Conservation (phyloP, 2,888 invertebrate genomes). For the Lasioglossum vierecki region DNA sequence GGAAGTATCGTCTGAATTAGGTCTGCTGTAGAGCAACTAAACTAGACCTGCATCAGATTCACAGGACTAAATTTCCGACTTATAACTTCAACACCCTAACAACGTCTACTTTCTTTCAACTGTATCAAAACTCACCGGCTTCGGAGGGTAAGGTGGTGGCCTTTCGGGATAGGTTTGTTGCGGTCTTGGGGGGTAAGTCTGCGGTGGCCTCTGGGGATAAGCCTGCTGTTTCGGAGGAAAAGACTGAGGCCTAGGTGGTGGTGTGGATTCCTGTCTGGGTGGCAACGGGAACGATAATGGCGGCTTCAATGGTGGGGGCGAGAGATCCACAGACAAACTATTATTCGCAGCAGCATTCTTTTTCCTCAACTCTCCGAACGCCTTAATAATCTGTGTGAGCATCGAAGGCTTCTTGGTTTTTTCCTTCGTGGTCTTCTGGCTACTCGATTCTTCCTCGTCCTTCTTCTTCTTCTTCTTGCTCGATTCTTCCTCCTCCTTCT, state of each 20-base stretch:
- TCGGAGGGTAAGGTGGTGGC: constrained; percentile 32
- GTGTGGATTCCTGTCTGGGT: neutral
- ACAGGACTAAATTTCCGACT: neutral
- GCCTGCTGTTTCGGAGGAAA: constrained; percentile 20
- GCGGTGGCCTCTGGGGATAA: constrained; percentile 11
- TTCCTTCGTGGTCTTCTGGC: constrained; percentile 28
- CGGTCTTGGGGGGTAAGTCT: neutral
- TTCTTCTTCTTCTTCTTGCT: constrained; percentile 34
- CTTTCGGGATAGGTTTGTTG: neutral
- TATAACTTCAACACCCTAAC: neutral
- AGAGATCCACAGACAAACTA: constrained; percentile 22
- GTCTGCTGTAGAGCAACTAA: neutral
- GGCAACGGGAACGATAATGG: constrained; percentile 10
- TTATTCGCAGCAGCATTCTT: constrained; percentile 44
- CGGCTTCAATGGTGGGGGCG: constrained; percentile 35
- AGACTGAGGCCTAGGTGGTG: neutral
- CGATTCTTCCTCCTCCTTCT: constrained; percentile 1
- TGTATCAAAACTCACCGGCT: constrained; percentile 49
- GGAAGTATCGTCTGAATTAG: neutral
- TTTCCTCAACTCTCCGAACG: constrained; percentile 60
- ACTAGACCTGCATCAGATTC: neutral
- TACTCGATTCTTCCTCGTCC: constrained; percentile 13
- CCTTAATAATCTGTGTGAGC: constrained; percentile 67
- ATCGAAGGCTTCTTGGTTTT: constrained; percentile 49
- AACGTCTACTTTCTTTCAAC: neutral